Conservation (phyloP, 1,140 invertebrate genomes). For the Aphaenogaster floridana region DNA sequence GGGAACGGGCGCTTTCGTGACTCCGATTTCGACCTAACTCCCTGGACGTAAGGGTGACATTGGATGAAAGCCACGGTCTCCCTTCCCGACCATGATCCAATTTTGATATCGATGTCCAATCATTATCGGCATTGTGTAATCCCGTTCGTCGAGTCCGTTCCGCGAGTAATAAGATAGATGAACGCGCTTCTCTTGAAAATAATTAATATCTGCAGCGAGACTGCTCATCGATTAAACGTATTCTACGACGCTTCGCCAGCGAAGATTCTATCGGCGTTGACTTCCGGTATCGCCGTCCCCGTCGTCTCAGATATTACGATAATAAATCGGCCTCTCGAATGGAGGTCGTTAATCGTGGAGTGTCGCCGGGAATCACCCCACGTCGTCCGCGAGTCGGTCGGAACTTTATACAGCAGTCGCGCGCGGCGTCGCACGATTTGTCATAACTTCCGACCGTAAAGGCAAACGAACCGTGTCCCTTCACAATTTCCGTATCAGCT, state of each 20-base stretch:
- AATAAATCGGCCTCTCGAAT: slow-evolving; percentile 62
- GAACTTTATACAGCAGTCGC: slow-evolving; percentile 52
- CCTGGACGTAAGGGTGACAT: neutral
- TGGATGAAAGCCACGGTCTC: neutral
- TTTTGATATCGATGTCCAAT: slow-evolving; percentile 34
- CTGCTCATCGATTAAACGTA: slow-evolving; percentile 54
- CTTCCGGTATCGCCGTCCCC: slow-evolving; percentile 49
- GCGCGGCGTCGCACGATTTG: slow-evolving; percentile 60
- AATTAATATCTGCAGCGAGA: slow-evolving; percentile 48
- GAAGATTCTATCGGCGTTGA: slow-evolving; percentile 63
- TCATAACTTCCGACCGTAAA: slow-evolving; percentile 63
- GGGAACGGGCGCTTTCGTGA: neutral
- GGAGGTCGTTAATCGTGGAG: slow-evolving; percentile 60
- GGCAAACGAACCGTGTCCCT: slow-evolving; percentile 61
- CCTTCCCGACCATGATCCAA: slow-evolving; percentile 28
- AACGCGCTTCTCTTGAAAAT: neutral
- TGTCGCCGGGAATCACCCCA: slow-evolving; percentile 58
- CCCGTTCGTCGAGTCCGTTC: slow-evolving; percentile 6
- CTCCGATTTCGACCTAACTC: slow-evolving; percentile 39
- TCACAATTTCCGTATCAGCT: slow-evolving; percentile 68
- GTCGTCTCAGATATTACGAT: slow-evolving; percentile 58
- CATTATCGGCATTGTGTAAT: slow-evolving; percentile 49
- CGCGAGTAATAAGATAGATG: slow-evolving; percentile 43
- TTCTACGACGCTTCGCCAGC: slow-evolving; percentile 21
- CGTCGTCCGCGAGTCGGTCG: slow-evolving; percentile 45